phyloP scores from a whole-genome alignment of 2,888 invertebrate species.

The Labia minor region DNA sequence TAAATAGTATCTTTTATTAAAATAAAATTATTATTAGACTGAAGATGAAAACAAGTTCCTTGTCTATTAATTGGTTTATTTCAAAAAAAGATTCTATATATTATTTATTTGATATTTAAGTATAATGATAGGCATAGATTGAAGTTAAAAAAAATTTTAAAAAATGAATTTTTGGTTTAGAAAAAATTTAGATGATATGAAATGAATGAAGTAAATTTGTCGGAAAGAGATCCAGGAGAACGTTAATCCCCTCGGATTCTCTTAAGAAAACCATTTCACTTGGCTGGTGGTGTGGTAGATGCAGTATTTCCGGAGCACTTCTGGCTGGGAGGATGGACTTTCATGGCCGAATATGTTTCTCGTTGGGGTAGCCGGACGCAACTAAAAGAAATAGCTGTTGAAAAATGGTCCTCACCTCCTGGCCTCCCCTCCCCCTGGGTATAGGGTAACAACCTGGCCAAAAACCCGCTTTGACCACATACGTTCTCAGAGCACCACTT shows the following conservation, averaged over 20 bases:
- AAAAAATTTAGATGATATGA: too few relatives aligned
- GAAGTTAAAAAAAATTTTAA: too few relatives aligned
- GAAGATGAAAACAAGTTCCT: too few relatives aligned
- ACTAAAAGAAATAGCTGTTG: not conserved
- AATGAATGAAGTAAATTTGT: not conserved
- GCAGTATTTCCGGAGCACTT: not conserved
- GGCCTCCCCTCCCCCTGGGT: not conserved
- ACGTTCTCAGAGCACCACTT: not conserved
- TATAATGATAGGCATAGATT: too few relatives aligned
- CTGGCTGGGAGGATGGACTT: not conserved
- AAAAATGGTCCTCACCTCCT: not conserved
- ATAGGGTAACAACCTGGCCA: not conserved
- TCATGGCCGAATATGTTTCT: not conserved
- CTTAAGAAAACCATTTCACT: not conserved
- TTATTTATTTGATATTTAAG: too few relatives aligned
- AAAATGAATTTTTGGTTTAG: too few relatives aligned
- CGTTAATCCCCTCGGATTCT: not conserved
- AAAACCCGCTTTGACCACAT: not conserved
- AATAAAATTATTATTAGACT: too few relatives aligned
- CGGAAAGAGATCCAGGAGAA: not conserved
- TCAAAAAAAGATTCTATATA: too few relatives aligned
- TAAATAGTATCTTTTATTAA: too few relatives aligned
- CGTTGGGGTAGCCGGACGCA: not conserved
- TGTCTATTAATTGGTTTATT: too few relatives aligned
- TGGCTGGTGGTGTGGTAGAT: not conserved